A percentile compares a stretch with the other conserved stretches of the same genome.
Conservation (phyloP, 2,113 vertebrate genomes). For the Galbula dea region DNA sequence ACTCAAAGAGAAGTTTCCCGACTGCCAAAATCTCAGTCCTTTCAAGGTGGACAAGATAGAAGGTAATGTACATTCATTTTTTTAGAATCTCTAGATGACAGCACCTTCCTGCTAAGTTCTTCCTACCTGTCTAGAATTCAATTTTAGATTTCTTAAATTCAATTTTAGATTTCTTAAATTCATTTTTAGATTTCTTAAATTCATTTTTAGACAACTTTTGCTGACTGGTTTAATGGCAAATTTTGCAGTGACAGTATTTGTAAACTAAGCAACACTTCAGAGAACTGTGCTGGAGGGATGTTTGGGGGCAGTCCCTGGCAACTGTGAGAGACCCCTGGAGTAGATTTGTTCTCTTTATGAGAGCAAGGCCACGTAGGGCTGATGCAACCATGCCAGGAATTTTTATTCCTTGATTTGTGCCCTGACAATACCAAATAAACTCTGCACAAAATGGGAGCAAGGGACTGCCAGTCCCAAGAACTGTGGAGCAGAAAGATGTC, state of each 20-base stretch:
- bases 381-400: neutral
- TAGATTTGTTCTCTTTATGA: neutral
- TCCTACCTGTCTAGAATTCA: neutral
- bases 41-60: conserved; percentile 37
- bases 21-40: conserved; percentile 68
- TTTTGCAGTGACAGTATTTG: neutral
- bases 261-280: neutral
- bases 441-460: neutral
- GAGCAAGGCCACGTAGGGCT: neutral
- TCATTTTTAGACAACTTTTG: neutral
- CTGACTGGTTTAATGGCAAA: neutral
- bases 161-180: neutral
- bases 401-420: neutral
- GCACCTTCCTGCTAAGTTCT: neutral
- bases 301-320: neutral
- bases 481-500: neutral
- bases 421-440: neutral
- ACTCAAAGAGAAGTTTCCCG: conserved; percentile 75
- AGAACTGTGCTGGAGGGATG: neutral
- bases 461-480: neutral
- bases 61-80: conserved; percentile 62
- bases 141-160: neutral
- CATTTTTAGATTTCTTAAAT: neutral
- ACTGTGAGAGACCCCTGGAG: neutral
- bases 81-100: neutral